Base-by-base conservation (phyloP, 2,113 vertebrate genomes). In the Himantopus leucocephalus region DNA sequence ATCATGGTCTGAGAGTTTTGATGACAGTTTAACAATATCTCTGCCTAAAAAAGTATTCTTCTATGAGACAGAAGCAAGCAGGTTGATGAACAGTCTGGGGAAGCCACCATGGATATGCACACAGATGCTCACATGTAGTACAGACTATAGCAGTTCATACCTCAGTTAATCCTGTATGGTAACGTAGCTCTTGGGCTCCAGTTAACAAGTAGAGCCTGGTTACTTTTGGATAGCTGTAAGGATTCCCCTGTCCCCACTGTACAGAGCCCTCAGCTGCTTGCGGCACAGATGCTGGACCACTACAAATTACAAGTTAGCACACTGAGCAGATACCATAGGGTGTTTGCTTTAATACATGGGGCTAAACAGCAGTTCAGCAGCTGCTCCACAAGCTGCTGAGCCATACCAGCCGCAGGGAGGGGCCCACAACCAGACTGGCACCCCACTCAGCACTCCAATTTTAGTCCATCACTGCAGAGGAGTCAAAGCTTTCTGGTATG, bases 311-410 rank as follows among this genome's bases (percentile, higher is more conserved):
- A 86, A 45, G 13, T 26, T 29, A 55, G n/a, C 20, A 50, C 23
- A n/a, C 14, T 27, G 9, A 68, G 39, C n/a, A 55, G 60, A 41
- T 13, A 82, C 32, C 55, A 70, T 20, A 55, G 21, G 5, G 9
- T 21, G n/a, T 48, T 90, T 86, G 59, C 55, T 68, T 81, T 55
- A 74, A 82, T 14, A 37, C 35, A 8, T 11, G 22, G 35, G 34
- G 14, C 62, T 50, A 26, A 79, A 29, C 32, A 75, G 72, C 50
- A 75, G 56, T 66, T 87, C 29, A 71, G 56, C 76, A 94, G 66
- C 89, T 92, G 85, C 24, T 70, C 56, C 55, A 48, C 64, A 63
- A 78, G 43, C 64, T 59, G 48, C 71, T 55, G 66, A 95, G 60
- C 32, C 32, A 19, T 9, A 74, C 19, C 67, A 86, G 81, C 85